Conservation (phyloP, 1,140 invertebrate species). For the Holcopasites calliopsidis region DNA sequence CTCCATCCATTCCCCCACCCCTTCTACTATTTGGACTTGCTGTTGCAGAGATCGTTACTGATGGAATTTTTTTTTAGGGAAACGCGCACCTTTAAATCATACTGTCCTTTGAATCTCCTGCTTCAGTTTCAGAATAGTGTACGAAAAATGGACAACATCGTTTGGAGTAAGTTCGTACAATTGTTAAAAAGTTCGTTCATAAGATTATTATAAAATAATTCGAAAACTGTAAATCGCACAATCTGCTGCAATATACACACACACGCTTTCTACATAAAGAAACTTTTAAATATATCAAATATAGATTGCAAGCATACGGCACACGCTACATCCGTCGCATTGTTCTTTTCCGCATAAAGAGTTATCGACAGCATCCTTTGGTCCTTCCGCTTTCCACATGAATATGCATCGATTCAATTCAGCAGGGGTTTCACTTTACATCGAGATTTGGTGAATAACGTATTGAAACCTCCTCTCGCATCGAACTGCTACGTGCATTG, state of each 20-base stretch:
- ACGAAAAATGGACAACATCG: background rate
- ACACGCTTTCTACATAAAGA: background rate
- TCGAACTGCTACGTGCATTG: background rate
- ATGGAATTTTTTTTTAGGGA: background rate
- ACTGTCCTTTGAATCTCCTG: too few species aligned
- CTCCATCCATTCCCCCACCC: conserved; percentile 43
- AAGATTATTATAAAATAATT: too few species aligned
- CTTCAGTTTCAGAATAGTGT: too few species aligned
- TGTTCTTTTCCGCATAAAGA: background rate
- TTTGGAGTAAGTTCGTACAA: too few species aligned
- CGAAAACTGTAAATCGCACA: too few species aligned
- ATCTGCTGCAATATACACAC: background rate
- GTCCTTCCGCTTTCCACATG: background rate
- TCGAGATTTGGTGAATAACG: conserved; percentile 13
- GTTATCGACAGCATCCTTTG: conserved; percentile 7
- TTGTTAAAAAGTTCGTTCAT: too few species aligned
- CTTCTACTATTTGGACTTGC: background rate
- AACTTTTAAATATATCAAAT: background rate
- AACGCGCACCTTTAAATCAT: background rate
- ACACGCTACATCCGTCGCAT: background rate
- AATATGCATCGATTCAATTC: conserved; percentile 10
- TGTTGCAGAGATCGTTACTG: conserved; percentile 18
- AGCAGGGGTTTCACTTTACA: conserved; percentile 5
- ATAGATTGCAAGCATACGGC: background rate
- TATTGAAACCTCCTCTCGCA: background rate